Evolutionary conservation across 2,888 invertebrate species (phyloP).

Genomic region (Pyrochroa serraticornis): DNA sequence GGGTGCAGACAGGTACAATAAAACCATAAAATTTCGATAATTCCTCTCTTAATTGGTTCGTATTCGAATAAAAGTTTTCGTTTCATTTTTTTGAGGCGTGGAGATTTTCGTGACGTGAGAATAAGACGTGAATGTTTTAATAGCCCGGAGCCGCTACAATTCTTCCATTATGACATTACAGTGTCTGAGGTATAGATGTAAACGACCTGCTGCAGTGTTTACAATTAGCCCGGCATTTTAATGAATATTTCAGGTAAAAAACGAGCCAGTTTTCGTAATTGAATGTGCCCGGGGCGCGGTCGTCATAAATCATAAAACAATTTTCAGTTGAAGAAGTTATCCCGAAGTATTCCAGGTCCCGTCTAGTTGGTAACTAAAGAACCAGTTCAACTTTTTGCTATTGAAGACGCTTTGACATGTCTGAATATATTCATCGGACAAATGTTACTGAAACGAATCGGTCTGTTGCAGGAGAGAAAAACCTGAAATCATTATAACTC

Average conservation of each 20-base stretch:
- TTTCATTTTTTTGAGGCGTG: too few species aligned
- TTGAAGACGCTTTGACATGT: constrained; percentile 37
- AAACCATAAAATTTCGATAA: too few species aligned
- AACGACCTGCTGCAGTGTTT: constrained; percentile 39
- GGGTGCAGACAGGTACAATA: too few species aligned
- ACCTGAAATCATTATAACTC: constrained; percentile 26
- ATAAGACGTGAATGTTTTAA: too few species aligned
- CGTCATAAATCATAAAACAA: constrained; percentile 46
- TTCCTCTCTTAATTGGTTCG: too few species aligned
- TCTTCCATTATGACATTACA: constrained; percentile 28
- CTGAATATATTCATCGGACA: constrained; percentile 39
- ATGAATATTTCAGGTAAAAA: constrained; percentile 47
- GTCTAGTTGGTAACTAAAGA: constrained; percentile 15
- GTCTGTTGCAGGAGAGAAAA: constrained; percentile 36
- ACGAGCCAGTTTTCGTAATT: constrained; percentile 45
- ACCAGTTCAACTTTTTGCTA: constrained; percentile 40
- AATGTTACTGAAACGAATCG: constrained; percentile 37
- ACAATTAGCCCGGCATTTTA: constrained; percentile 47
- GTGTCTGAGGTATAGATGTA: constrained; percentile 30
- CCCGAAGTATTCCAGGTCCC: constrained; percentile 38
- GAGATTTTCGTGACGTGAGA: too few species aligned
- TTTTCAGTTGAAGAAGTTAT: constrained; percentile 44
- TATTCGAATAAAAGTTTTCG: too few species aligned
- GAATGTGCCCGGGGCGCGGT: constrained; percentile 41
- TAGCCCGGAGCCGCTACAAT: not conserved